These are phyloP conservation scores for Morpho deidamia DNA, from an alignment of 2,888 invertebrate species.

Conservation along the genomic window DNA sequence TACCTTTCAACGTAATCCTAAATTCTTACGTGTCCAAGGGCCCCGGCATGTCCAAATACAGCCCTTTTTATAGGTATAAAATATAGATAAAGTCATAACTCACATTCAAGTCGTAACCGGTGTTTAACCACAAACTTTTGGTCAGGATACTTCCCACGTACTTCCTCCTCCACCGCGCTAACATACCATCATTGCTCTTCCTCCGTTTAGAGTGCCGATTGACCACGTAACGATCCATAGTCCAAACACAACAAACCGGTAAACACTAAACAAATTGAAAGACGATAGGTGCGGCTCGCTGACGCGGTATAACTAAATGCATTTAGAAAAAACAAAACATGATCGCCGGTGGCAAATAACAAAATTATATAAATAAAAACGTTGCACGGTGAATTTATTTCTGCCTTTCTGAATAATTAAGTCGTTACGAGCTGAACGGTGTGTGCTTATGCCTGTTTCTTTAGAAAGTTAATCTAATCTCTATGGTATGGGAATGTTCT, in stretches of 20 bases:
- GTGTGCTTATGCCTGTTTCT: slow-evolving; percentile 1
- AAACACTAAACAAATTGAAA: slow-evolving; percentile 23
- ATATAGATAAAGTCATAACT: slow-evolving; percentile 30
- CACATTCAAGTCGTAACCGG: slow-evolving; percentile 64
- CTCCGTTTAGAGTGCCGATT: slow-evolving; percentile 59
- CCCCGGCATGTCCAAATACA: too few relatives aligned
- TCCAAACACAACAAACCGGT: slow-evolving; percentile 32
- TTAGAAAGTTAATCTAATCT: slow-evolving; percentile 46
- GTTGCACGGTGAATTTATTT: slow-evolving; percentile 56
- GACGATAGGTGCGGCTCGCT: slow-evolving; percentile 42
- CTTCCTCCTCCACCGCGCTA: slow-evolving; percentile 59
- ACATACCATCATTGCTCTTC: slow-evolving; percentile 53
- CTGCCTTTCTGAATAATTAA: slow-evolving; percentile 41
- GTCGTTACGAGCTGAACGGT: background rate
- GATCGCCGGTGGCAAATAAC: slow-evolving; percentile 44
- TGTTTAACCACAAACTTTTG: slow-evolving; percentile 56
- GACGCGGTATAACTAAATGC: slow-evolving; percentile 41
- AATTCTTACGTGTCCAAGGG: too few relatives aligned
- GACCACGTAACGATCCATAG: slow-evolving; percentile 63
- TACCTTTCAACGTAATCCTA: too few relatives aligned
- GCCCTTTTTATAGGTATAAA: too few relatives aligned
- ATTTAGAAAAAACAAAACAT: slow-evolving; percentile 46
- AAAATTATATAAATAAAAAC: slow-evolving; percentile 51
- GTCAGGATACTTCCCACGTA: slow-evolving; percentile 49
- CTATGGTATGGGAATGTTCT: slow-evolving; percentile 25